phyloP scores from a whole-genome alignment of 37 sponge, comb jelly and placozoan genomes.

The Cliona cf. orientalis region DNA sequence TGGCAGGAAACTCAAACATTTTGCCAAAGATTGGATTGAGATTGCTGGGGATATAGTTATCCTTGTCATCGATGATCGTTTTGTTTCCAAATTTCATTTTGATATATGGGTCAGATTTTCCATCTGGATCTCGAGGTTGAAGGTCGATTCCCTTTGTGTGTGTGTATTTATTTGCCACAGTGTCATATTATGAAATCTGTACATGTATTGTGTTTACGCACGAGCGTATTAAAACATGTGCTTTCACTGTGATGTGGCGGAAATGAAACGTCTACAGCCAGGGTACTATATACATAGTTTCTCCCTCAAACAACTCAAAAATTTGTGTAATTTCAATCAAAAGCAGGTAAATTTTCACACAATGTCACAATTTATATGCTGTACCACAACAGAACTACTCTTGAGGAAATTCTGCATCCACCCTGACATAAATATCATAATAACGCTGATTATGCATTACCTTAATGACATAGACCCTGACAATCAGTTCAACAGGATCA shows the following conservation, averaged over 20 bases:
- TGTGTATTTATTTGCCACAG: neutral
- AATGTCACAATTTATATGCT: too few relatives aligned
- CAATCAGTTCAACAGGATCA: conserved; percentile 77
- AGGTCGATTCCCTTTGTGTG: conserved; percentile 74
- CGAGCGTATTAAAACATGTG: too few relatives aligned
- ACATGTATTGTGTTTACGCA: too few relatives aligned
- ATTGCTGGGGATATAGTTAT: conserved; percentile 90
- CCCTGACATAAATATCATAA: neutral
- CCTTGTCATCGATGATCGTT: conserved; percentile 79
- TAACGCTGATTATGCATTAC: conserved; percentile 35
- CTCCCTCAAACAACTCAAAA: too few relatives aligned
- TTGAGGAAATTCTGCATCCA: too few relatives aligned
- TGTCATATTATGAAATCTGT: too few relatives aligned
- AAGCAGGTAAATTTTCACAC: too few relatives aligned
- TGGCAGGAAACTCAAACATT: conserved; percentile 91
- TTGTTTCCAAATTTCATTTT: conserved; percentile 90
- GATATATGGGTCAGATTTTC: conserved; percentile 96
- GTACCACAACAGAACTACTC: neutral
- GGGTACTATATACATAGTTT: too few relatives aligned
- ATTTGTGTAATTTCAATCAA: too few relatives aligned
- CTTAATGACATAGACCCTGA: conserved; percentile 92
- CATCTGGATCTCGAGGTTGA: conserved; percentile 93
- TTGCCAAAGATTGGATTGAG: conserved; percentile 97
- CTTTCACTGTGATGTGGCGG: too few relatives aligned
- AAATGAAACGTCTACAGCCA: too few relatives aligned